Evolutionary conservation across 2,113 vertebrate species (phyloP).

Genomic region (Triplophysa siluroides): DNA sequence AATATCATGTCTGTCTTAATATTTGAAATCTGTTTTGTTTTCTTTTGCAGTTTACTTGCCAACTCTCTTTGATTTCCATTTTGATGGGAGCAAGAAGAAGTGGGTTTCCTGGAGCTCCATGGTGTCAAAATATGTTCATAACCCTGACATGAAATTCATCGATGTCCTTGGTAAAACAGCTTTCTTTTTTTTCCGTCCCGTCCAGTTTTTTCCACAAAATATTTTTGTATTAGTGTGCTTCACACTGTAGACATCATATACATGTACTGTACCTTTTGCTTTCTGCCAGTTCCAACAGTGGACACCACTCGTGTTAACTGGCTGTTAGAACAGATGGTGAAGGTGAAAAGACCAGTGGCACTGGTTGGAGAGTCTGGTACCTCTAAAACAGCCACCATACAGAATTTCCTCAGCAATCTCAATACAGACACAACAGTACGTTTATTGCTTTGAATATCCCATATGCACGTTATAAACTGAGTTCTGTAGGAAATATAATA

Average conservation of each 20-base stretch:
- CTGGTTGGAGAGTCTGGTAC: conserved; percentile 95
- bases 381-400: conserved; percentile 93
- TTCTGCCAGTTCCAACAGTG: conserved; percentile 85
- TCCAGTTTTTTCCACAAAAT: not conserved
- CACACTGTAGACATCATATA: not conserved
- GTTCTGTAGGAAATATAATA: not conserved
- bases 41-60: conserved; percentile 80
- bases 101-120: conserved; percentile 90
- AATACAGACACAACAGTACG: conserved; percentile 77
- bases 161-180: conserved; percentile 85
- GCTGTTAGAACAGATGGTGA: conserved; percentile 91
- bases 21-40: not conserved
- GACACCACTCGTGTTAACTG: conserved; percentile 88
- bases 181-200: not conserved
- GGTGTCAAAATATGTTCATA: conserved; percentile 84
- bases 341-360: conserved; percentile 83
- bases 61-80: conserved; percentile 93
- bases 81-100: conserved; percentile 73
- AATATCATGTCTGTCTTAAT: not conserved
- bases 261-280: not conserved
- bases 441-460: not conserved
- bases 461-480: not conserved
- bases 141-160: conserved; percentile 78
- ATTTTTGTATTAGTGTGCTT: not conserved
- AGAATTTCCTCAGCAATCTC: conserved; percentile 86